Conservation (phyloP, 1,140 invertebrate species). For the Rhyzopertha dominica region DNA sequence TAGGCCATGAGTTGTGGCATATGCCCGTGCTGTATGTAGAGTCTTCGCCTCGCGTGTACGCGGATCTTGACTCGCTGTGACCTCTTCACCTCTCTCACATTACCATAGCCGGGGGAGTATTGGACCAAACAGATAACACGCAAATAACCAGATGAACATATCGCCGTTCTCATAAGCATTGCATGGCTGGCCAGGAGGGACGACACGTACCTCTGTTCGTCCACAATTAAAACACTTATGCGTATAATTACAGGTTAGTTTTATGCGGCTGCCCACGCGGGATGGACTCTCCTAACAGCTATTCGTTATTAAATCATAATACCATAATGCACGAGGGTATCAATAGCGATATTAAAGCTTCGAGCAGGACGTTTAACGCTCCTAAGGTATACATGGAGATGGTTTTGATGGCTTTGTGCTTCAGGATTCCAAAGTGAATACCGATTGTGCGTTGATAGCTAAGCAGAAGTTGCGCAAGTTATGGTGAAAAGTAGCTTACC, state of each 20-base stretch:
- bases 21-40: slow-evolving; percentile 8
- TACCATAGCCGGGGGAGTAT: slow-evolving; percentile 35
- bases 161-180: slow-evolving; percentile 11
- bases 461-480: too few relatives aligned
- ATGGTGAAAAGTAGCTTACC: too few relatives aligned
- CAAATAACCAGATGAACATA: slow-evolving; percentile 5
- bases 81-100: slow-evolving; percentile 45
- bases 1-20: slow-evolving; percentile 10
- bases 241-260: slow-evolving; percentile 43
- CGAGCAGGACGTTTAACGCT: too few relatives aligned
- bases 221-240: slow-evolving; percentile 44
- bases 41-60: slow-evolving; percentile 12
- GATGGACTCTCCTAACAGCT: slow-evolving; percentile 20
- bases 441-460: too few relatives aligned
- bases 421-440: too few relatives aligned
- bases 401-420: too few relatives aligned
- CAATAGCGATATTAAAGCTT: too few relatives aligned
- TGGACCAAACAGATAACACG: slow-evolving; percentile 26
- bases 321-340: too few relatives aligned
- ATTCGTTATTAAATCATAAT: slow-evolving; percentile 27
- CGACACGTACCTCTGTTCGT: slow-evolving; percentile 40
- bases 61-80: slow-evolving; percentile 43
- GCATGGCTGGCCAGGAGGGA: slow-evolving; percentile 19
- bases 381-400: too few relatives aligned
- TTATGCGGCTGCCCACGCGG: slow-evolving; percentile 38